phyloP scores from a whole-genome alignment of 2,888 invertebrate genomes.

The Girardia tigrina region DNA sequence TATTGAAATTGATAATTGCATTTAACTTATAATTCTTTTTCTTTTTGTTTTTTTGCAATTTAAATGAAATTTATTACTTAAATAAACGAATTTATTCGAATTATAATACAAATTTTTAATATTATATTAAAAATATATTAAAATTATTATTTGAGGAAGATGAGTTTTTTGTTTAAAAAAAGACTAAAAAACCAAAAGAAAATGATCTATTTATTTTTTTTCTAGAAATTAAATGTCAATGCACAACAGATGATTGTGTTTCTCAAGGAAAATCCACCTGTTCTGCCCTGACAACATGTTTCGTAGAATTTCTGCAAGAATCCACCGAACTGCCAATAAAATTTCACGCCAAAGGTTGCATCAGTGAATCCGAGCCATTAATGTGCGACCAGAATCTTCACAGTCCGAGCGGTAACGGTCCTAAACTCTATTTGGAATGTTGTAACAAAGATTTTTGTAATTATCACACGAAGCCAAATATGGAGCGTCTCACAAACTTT shows the following conservation, averaged over 20 bases:
- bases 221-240: neutral
- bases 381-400: neutral
- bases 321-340: neutral
- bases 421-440: conserved; percentile 4
- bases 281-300: neutral
- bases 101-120: no score
- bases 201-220: neutral
- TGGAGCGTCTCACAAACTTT: neutral
- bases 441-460: neutral
- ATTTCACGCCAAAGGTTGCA: conserved; percentile 17
- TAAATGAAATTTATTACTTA: no score
- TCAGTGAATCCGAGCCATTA: neutral
- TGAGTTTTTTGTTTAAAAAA: no score
- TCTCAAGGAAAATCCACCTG: neutral
- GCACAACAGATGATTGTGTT: neutral
- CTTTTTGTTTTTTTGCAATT: no score
- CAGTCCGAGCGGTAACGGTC: neutral
- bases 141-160: no score
- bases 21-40: no score
- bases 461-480: neutral
- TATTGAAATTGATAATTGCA: no score
- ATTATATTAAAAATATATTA: no score
- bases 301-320: conserved; percentile 2
- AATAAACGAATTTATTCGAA: no score
- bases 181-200: no score